Evolutionary conservation across 2,888 invertebrate genomes (phyloP), one percentile per base, ranked within the genome.

Genomic region (Oscheius sp.): DNA sequence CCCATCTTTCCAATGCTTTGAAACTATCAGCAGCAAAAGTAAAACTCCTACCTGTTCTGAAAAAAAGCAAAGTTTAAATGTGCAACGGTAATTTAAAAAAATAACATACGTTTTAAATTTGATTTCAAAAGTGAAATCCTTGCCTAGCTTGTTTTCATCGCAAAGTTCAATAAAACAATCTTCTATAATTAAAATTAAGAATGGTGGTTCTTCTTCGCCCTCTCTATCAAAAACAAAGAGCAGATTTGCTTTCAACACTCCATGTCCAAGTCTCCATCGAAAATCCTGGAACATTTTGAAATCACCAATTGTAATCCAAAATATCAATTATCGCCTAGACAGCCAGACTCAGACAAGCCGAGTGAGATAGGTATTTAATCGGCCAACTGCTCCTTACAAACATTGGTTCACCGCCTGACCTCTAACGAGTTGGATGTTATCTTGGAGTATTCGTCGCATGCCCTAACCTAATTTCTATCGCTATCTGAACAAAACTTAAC

Each of bases 21-120:
- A 87, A 83, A 61, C 78, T 76, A 25, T 81, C 81, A 13, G 87
- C 85, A 18, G 84, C 85, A 46, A 87, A 83, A 9, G 79, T 69
- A 76, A 81, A 86, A 43, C 76, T 81, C 35, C 81, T 72, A 0
- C 82, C 84, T 3, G 84, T 84, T 35, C 85, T 85, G 69, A 74
- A 83, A 75, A 18, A 29, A 52, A 16, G n/a, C 29, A 35, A 52
- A 41, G 18, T 41, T 52, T n/a, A n/a, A n/a, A n/a, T n/a, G n/a
- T n/a, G 21, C 59, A 35, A 41, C 59, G 52, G 41, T 64, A 64
- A 5, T 74, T 23, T 45, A 29, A 56, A 53, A n/a, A n/a, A n/a
- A n/a, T n/a, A n/a, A 74, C 84, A 73, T 61, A 87, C 87, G 87
- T 85, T 76, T 87, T 88, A 66, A 83, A 86, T 61, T 84, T 85